Evolutionary conservation across 2,888 invertebrate genomes (phyloP).

Genomic region (Mystacides longicornis): DNA sequence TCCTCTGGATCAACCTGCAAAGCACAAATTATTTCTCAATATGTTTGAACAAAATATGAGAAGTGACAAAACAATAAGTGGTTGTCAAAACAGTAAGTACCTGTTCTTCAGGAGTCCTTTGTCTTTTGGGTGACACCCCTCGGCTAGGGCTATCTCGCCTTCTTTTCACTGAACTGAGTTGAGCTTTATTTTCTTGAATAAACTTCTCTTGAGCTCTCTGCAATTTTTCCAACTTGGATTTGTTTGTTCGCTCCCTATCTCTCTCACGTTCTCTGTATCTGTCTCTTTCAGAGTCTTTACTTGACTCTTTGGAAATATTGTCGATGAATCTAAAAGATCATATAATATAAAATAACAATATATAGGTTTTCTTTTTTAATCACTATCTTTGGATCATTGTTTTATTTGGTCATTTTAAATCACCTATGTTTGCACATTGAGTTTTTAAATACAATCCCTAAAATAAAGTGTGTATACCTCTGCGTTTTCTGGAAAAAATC

Average conservation of each 20-base stretch:
- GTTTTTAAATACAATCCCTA: too few species aligned
- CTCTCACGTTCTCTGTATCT: slow-evolving; percentile 5
- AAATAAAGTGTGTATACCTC: slow-evolving; percentile 19
- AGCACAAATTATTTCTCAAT: neutral
- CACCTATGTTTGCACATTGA: too few species aligned
- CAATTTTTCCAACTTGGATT: slow-evolving; percentile 33
- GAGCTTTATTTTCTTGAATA: slow-evolving; percentile 43
- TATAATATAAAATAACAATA: neutral
- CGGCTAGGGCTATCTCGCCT: slow-evolving; percentile 4
- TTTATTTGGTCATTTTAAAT: too few species aligned
- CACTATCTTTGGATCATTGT: too few species aligned
- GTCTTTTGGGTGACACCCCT: slow-evolving; percentile 6
- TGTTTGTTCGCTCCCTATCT: neutral
- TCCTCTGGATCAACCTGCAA: slow-evolving; percentile 32
- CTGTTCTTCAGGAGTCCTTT: slow-evolving; percentile 5
- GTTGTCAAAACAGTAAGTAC: neutral
- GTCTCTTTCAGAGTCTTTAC: neutral
- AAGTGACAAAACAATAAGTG: too few species aligned
- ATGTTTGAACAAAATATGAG: neutral
- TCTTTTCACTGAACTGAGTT: slow-evolving; percentile 28
- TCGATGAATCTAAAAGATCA: slow-evolving; percentile 39
- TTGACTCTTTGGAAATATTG: slow-evolving; percentile 44
- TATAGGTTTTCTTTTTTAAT: too few species aligned
- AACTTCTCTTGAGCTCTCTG: slow-evolving; percentile 44
- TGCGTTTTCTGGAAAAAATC: slow-evolving; percentile 25